These are phyloP conservation scores for Leptinotarsa peninsularis DNA, from an alignment of 2,888 invertebrate species.

Conservation along the genomic window DNA sequence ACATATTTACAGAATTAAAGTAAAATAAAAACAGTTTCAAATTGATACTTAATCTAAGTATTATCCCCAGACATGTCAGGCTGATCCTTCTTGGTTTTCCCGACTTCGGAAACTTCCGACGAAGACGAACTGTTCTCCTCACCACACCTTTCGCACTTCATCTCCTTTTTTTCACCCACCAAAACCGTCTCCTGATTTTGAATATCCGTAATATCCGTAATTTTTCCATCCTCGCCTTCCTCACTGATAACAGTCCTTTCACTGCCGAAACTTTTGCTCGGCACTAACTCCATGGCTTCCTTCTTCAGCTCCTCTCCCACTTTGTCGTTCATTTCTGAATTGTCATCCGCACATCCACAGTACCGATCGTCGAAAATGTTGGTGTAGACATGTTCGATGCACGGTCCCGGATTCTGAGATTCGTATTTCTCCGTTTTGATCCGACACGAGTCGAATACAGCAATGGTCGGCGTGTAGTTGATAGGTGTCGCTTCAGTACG, in stretches of 20 bases:
- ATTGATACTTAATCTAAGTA: constrained; percentile 34
- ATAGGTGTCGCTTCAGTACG: constrained; percentile 59
- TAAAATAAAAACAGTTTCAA: constrained; percentile 29
- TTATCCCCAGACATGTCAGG: constrained; percentile 38
- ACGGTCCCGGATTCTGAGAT: constrained; percentile 47
- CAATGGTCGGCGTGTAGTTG: constrained; percentile 51
- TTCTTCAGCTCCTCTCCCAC: constrained; percentile 48
- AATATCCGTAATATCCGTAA: neutral
- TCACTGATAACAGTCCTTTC: constrained; percentile 36
- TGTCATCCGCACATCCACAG: constrained; percentile 52
- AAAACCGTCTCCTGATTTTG: neutral
- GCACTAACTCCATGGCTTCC: constrained; percentile 1
- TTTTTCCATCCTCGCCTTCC: constrained; percentile 17
- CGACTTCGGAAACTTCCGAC: constrained; percentile 1
- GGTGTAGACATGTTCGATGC: constrained; percentile 55
- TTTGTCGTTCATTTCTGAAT: constrained; percentile 46
- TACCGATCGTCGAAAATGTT: constrained; percentile 52
- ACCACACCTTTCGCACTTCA: constrained; percentile 19
- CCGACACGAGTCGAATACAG: constrained; percentile 28
- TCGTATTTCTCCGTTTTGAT: constrained; percentile 55
- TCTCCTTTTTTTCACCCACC: constrained; percentile 27
- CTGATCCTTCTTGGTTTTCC: constrained; percentile 19
- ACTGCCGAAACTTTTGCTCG: constrained; percentile 5
- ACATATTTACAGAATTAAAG: constrained; percentile 40
- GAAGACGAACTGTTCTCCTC: constrained; percentile 5